phyloP scores from a whole-genome alignment of 2,888 invertebrate species.

The Cerastoderma edule region DNA sequence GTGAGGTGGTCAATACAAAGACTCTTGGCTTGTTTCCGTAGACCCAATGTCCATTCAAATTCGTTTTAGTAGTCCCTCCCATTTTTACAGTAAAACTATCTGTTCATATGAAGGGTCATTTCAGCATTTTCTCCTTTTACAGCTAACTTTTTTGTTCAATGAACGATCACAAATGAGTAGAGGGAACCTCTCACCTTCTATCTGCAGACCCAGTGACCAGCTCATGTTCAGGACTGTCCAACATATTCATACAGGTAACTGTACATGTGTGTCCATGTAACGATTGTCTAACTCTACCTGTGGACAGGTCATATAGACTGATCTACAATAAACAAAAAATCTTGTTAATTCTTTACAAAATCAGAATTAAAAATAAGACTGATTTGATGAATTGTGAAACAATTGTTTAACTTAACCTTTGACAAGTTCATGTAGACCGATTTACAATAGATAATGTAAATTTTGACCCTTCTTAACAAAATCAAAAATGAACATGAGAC shows the following conservation, averaged over 20 bases:
- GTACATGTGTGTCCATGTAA: slow-evolving; percentile 74
- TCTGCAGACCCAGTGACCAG: slow-evolving; percentile 77
- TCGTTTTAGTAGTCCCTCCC: too few species aligned
- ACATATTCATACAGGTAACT: slow-evolving; percentile 73
- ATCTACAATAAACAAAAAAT: slow-evolving; percentile 62
- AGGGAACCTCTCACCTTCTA: slow-evolving; percentile 76
- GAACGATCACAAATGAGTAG: background rate
- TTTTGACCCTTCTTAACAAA: background rate
- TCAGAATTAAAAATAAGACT: background rate
- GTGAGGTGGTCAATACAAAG: too few species aligned
- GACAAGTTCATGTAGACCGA: background rate
- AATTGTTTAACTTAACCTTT: too few species aligned
- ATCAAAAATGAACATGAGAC: background rate
- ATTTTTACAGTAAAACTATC: too few species aligned
- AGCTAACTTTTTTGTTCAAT: background rate
- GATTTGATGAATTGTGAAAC: too few species aligned
- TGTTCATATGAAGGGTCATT: background rate
- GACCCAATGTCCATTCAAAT: too few species aligned
- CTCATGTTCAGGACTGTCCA: slow-evolving; percentile 65
- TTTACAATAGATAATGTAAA: background rate
- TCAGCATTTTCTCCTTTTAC: background rate
- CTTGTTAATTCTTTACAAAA: background rate
- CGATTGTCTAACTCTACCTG: slow-evolving; percentile 55
- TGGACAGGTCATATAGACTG: slow-evolving; percentile 74
- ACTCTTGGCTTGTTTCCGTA: too few species aligned